Conservation (phyloP, 2,113 vertebrate genomes). For the Glaucomys volans region DNA sequence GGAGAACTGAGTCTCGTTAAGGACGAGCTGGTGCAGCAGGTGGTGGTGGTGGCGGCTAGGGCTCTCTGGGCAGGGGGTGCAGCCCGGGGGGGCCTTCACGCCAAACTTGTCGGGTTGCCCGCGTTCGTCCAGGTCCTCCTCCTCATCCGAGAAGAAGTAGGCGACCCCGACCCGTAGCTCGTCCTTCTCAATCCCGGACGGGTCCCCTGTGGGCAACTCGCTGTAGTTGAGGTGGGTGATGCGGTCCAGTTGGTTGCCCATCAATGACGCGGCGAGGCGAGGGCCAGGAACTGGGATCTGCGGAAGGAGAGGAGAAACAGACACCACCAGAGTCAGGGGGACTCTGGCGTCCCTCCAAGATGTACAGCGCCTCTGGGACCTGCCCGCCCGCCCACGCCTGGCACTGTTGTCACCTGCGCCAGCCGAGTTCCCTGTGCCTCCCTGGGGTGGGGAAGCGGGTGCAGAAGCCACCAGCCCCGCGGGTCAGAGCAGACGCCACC, state of each 20-base stretch:
- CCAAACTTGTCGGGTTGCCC: slow-evolving; percentile 95
- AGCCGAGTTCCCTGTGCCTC: neutral
- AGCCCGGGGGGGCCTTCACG: slow-evolving; percentile 87
- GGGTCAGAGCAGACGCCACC: neutral
- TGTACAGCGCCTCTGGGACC: neutral
- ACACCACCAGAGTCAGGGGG: neutral
- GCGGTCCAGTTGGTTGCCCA: slow-evolving; percentile 99
- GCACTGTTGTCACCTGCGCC: neutral
- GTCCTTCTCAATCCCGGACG: slow-evolving; percentile 99
- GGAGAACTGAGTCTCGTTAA: slow-evolving; percentile 97
- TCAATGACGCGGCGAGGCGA: slow-evolving; percentile 97
- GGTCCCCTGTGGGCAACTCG: slow-evolving; percentile 99
- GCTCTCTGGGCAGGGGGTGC: slow-evolving; percentile 84
- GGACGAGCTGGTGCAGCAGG: slow-evolving; percentile 88
- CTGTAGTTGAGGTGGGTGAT: slow-evolving; percentile 99
- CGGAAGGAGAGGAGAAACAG: slow-evolving; percentile 43
- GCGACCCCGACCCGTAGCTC: slow-evolving; percentile 99
- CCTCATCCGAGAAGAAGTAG: slow-evolving; percentile 99
- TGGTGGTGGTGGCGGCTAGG: slow-evolving; percentile 84
- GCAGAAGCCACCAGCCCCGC: neutral
- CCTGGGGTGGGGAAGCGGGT: neutral
- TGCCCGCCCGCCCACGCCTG: neutral
- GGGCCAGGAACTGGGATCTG: slow-evolving; percentile 77
- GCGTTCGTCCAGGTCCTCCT: slow-evolving; percentile 98
- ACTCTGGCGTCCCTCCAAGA: neutral